These are phyloP conservation scores for Fragum fragum DNA, from an alignment of 2,888 invertebrate genomes.

Conservation along the genomic window DNA sequence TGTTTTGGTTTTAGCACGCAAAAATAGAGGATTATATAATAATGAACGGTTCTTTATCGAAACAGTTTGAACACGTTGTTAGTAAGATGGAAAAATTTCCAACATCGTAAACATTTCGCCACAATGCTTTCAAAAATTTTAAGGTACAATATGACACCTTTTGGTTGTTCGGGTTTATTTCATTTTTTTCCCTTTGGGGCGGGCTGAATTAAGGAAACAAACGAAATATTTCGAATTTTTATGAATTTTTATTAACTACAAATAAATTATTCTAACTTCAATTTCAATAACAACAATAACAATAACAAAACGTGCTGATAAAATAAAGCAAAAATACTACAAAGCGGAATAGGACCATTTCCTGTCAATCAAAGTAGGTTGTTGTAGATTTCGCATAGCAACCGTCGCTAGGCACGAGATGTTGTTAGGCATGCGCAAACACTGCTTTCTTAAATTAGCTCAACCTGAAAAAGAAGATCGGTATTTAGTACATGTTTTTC, in stretches of 20 bases:
- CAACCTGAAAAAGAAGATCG: neutral
- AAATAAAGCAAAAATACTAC: neutral
- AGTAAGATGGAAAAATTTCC: too few relatives aligned
- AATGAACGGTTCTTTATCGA: too few relatives aligned
- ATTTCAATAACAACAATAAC: neutral
- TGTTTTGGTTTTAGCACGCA: too few relatives aligned
- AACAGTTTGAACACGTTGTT: too few relatives aligned
- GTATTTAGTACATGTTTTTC: too few relatives aligned
- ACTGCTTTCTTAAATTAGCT: neutral
- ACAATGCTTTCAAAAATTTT: too few relatives aligned
- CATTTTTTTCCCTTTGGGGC: too few relatives aligned
- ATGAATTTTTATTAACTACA: neutral
- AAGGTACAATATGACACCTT: too few relatives aligned
- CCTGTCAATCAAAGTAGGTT: conserved; percentile 1
- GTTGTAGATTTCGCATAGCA: conserved; percentile 3
- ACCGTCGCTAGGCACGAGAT: conserved; percentile 7
- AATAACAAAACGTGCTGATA: neutral
- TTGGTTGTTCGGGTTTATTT: too few relatives aligned
- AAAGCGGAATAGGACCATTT: conserved; percentile 10
- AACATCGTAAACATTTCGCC: too few relatives aligned
- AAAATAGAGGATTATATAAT: too few relatives aligned
- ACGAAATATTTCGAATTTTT: neutral
- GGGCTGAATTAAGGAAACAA: neutral
- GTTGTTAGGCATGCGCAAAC: conserved; percentile 1
- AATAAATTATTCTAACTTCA: neutral